Base-by-base conservation (phyloP, 2,888 invertebrate species). In the Pristionchus mayeri region DNA sequence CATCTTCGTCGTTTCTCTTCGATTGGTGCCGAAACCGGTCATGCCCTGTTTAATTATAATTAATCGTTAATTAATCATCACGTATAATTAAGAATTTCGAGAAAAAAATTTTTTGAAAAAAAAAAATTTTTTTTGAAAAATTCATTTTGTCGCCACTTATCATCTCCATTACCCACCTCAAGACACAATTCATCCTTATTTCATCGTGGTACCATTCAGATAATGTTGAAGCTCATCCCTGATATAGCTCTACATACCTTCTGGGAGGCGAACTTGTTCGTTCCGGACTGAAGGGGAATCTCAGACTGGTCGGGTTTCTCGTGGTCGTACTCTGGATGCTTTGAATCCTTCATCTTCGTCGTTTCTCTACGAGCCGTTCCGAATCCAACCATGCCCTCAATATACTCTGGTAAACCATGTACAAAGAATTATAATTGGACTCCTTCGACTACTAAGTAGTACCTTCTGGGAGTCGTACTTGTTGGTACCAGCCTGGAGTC, bases 281-380 rank as follows among this genome's bases (percentile, higher is more conserved):
- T 91, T 87, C 93, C 93, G 63, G 91, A 92, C 87, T 93, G 93
- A 27, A 92, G 89, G 75, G 92, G 92, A 84, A 93, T 92, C 86
- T 91, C 88, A 24, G 89, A 87, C 87, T 93, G 93, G 85, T 93
- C 93, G 75, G 91, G 90, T 71, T 88, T 89, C 88, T 93, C 93
- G 89, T 91, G 90, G 85, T 90, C 89, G 87, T 93, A 93, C 79
- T 93, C 93, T 57, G 93, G 93, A 86, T 93, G 93, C 87, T 93
- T 93, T 63, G 90, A 87, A 87, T 93, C 93, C 85, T 88, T 63
- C 91, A 93, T 93, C 87, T 91, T 92, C 30, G 92, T 92, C 84
- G 91, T 90, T 88, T 93, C 93, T 87, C 93, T 92, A 89, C 93
- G 91, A 24, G 87, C 89, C 16, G 93, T 93, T 88, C 93, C 93